Percentiles rank a stretch among this genome's conserved stretches.
These are phyloP conservation scores for Dysidea cf. avara DNA, from an alignment of 37 sponge, comb jelly and placozoan genomes.

Conservation along the genomic window DNA sequence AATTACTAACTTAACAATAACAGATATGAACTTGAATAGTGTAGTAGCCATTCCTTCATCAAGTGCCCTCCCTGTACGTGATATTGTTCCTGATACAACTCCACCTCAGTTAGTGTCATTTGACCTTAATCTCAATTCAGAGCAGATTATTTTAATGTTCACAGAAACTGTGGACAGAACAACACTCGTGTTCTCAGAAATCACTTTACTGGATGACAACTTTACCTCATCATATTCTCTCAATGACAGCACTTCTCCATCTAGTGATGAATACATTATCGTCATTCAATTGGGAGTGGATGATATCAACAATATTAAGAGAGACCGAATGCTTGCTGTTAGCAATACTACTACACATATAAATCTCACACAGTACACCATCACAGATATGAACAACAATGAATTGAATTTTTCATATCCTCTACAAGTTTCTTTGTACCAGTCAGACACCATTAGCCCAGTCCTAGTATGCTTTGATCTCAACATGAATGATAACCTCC, in stretches of 20 bases:
- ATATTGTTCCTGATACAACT: constrained; percentile 67
- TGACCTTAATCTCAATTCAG: constrained; percentile 69
- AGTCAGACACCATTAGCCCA: constrained; percentile 60
- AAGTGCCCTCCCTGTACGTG: constrained; percentile 34
- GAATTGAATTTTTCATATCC: constrained; percentile 58
- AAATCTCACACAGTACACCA: constrained; percentile 39
- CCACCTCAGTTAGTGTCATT: constrained; percentile 70
- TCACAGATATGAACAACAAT: constrained; percentile 86
- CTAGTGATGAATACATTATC: constrained; percentile 72
- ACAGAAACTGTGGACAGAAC: constrained; percentile 74
- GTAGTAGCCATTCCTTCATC: constrained; percentile 18
- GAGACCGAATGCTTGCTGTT: constrained; percentile 60
- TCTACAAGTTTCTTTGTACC: constrained; percentile 40
- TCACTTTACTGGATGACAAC: constrained; percentile 49
- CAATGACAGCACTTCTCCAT: constrained; percentile 53
- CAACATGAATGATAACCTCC: constrained; percentile 56
- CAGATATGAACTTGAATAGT: constrained; percentile 72
- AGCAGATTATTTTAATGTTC: constrained; percentile 73
- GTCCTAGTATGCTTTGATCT: constrained; percentile 65
- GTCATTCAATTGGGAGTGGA: constrained; percentile 55
- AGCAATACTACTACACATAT: constrained; percentile 48
- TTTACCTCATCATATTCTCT: constrained; percentile 53
- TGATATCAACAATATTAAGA: constrained; percentile 88
- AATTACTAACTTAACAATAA: constrained; percentile 48
- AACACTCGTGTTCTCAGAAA: constrained; percentile 53